Conservation (phyloP, 2,797 vertebrate genomes). For the Anguilla anguilla region DNA sequence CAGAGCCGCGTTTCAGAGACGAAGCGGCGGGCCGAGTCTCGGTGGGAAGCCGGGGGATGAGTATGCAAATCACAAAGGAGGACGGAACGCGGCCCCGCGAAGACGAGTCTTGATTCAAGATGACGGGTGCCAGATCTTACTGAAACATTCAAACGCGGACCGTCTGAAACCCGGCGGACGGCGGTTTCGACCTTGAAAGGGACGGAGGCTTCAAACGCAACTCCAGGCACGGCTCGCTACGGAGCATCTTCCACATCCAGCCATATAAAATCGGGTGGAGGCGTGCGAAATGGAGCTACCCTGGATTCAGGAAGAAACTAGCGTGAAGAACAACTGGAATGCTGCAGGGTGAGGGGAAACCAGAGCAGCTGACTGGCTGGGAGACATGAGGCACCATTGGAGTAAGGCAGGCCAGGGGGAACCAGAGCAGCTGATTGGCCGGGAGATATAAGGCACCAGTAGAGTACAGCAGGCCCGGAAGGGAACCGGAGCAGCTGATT, state of each 20-base stretch:
- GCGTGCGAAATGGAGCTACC: not conserved
- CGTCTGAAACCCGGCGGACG: not conserved
- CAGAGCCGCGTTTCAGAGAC: not conserved
- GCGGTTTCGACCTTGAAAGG: not conserved
- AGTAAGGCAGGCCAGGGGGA: too few species aligned
- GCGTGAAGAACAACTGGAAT: not conserved
- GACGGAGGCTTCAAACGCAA: not conserved
- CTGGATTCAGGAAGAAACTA: not conserved
- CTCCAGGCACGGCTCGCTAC: not conserved
- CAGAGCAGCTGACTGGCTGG: not conserved
- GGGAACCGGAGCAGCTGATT: too few species aligned
- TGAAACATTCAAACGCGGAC: not conserved
- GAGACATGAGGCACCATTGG: not conserved
- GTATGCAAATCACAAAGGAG: not conserved
- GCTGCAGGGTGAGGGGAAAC: not conserved
- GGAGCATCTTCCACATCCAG: not conserved
- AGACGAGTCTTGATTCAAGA: constrained; percentile 21
- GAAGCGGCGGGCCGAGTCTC: not conserved
- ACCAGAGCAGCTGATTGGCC: too few species aligned
- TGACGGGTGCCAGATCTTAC: not conserved
- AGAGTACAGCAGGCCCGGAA: too few species aligned
- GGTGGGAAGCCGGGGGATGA: not conserved
- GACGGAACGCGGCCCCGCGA: constrained; percentile 9
- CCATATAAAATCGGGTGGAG: not conserved
- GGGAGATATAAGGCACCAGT: too few species aligned